phyloP scores from a whole-genome alignment of 92 coral and sea anemone species.

The Zoanthus gigantus region DNA sequence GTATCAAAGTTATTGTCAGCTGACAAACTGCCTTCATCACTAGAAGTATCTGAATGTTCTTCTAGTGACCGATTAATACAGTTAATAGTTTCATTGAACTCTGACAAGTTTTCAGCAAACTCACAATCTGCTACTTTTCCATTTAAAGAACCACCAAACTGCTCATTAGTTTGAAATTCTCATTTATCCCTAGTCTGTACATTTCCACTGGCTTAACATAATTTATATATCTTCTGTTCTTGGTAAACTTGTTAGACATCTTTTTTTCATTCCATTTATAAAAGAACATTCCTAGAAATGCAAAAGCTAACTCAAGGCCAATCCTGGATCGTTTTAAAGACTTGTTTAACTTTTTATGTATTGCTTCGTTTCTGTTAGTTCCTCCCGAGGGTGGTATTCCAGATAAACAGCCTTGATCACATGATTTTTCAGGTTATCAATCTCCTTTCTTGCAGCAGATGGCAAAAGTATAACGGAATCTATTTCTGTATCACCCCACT shows the following conservation, averaged over 20 bases:
- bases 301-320: constrained; percentile 69
- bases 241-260: constrained; percentile 22
- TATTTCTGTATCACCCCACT: constrained; percentile 22
- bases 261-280: constrained; percentile 75
- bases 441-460: constrained; percentile 46
- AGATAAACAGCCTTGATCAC: constrained; percentile 59
- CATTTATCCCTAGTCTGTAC: constrained; percentile 14
- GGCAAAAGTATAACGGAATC: constrained; percentile 49
- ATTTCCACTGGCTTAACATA: constrained; percentile 54
- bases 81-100: constrained; percentile 28
- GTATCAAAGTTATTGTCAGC: constrained; percentile 45
- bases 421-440: constrained; percentile 51
- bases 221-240: constrained; percentile 15
- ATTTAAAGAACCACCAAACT: constrained; percentile 67
- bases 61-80: background rate
- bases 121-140: constrained; percentile 66
- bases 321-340: constrained; percentile 62
- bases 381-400: constrained; percentile 59
- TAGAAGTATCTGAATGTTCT: background rate
- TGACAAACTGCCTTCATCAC: constrained; percentile 27
- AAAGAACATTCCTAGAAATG: constrained; percentile 61
- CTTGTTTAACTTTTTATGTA: constrained; percentile 65
- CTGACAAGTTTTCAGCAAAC: constrained; percentile 64
- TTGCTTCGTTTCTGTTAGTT: constrained; percentile 57
- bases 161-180: constrained; percentile 30